phyloP scores from a whole-genome alignment of 2,113 vertebrate species.

The Bubalus kerabau region DNA sequence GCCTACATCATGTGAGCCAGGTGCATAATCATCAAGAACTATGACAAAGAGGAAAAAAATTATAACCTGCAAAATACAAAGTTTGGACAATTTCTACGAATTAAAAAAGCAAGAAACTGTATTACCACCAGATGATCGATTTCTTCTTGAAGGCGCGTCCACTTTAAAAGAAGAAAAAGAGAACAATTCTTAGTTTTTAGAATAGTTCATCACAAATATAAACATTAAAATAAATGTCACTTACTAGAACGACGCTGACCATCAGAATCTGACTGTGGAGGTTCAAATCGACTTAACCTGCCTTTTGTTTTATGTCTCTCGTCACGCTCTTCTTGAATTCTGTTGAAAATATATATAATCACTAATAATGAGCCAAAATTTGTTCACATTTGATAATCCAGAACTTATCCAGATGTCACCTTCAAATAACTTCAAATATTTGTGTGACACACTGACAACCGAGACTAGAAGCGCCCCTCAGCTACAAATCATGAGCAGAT shows the following conservation, averaged over 20 bases:
- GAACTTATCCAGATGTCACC: neutral
- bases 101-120: constrained; percentile 77
- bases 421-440: neutral
- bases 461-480: neutral
- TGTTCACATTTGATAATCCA: neutral
- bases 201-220: constrained; percentile 22
- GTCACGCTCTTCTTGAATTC: constrained; percentile 98
- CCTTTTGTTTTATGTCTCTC: constrained; percentile 98
- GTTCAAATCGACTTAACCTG: constrained; percentile 96
- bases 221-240: constrained; percentile 67
- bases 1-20: constrained; percentile 97
- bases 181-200: constrained; percentile 64
- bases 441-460: neutral
- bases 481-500: neutral
- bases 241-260: constrained; percentile 93
- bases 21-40: constrained; percentile 98
- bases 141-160: constrained; percentile 98
- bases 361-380: constrained; percentile 30
- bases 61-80: constrained; percentile 68
- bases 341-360: constrained; percentile 70
- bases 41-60: constrained; percentile 65
- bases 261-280: constrained; percentile 89
- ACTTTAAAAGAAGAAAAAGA: constrained; percentile 86
- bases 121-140: constrained; percentile 98
- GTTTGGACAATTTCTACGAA: constrained; percentile 42